These are phyloP conservation scores for Craseonycteris thonglongyai DNA, from an alignment of 2,113 vertebrate species.

Conservation along the genomic window DNA sequence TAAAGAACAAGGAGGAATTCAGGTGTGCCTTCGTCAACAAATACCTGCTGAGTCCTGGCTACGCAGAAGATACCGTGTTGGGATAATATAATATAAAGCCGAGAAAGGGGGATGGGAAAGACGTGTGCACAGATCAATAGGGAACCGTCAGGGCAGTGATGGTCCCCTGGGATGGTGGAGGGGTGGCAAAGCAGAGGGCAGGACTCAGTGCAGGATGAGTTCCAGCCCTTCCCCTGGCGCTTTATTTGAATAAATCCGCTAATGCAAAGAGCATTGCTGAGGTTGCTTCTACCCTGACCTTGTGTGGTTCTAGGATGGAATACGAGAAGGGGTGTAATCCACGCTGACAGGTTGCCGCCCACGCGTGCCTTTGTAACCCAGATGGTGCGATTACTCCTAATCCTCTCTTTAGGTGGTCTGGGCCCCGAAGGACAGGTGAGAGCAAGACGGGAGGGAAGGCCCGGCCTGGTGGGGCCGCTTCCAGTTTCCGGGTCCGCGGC, in stretches of 20 bases:
- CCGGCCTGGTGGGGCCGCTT: background rate
- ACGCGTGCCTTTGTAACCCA: background rate
- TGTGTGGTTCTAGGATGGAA: constrained; percentile 7
- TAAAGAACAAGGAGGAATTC: background rate
- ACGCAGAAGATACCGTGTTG: background rate
- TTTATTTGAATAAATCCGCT: background rate
- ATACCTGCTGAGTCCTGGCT: background rate
- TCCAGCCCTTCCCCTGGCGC: background rate
- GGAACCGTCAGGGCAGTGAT: fast-evolving
- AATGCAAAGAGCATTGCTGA: background rate
- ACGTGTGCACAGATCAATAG: background rate
- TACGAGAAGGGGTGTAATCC: constrained; percentile 14
- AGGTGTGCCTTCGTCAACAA: background rate
- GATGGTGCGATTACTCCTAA: background rate
- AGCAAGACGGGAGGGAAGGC: background rate
- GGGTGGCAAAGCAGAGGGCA: background rate
- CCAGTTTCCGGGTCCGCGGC: background rate
- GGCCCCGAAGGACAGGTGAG: constrained; percentile 25
- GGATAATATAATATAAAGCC: too few relatives aligned
- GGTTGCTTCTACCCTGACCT: background rate
- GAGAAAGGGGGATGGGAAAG: background rate
- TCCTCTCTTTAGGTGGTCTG: constrained; percentile 55
- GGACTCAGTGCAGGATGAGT: background rate
- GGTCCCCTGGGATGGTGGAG: background rate
- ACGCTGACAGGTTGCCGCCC: background rate